Percentiles rank a stretch among this genome's conserved stretches.
Conservation (phyloP, 2,113 vertebrate genomes). For the Lophochroa leadbeateri region DNA sequence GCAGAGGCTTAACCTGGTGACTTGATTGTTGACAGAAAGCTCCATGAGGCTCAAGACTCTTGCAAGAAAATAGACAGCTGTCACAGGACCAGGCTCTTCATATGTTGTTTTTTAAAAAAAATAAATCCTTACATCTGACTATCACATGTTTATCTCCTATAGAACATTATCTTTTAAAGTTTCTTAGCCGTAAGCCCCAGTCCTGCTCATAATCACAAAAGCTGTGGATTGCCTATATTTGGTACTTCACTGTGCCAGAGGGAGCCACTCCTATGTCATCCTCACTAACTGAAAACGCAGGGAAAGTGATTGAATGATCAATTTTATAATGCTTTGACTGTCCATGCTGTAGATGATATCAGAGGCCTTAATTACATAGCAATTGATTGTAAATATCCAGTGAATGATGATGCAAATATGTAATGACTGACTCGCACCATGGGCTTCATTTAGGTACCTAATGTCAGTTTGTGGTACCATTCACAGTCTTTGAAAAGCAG, state of each 20-base stretch:
- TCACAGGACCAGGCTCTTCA: neutral
- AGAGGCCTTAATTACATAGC: constrained; percentile 9
- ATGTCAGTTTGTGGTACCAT: neutral
- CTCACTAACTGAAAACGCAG: constrained; percentile 34
- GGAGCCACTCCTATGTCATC: neutral
- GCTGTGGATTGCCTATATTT: neutral
- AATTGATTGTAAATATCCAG: neutral
- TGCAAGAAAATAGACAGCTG: no score
- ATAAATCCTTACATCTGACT: neutral
- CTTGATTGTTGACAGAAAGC: no score
- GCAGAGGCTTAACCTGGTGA: no score
- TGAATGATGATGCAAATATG: neutral
- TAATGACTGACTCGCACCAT: neutral
- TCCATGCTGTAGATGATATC: neutral
- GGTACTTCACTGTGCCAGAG: neutral
- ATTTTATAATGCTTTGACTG: constrained; percentile 20
- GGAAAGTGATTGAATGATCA: neutral
- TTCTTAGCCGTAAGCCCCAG: neutral
- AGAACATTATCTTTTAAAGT: neutral
- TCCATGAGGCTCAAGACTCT: no score
- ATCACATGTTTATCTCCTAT: neutral
- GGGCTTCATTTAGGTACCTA: neutral
- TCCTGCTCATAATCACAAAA: neutral
- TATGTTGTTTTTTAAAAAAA: neutral
- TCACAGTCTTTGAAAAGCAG: neutral